These are phyloP conservation scores for Sylvilagus bachmani DNA, from an alignment of 2,113 vertebrate species.

Conservation along the genomic window DNA sequence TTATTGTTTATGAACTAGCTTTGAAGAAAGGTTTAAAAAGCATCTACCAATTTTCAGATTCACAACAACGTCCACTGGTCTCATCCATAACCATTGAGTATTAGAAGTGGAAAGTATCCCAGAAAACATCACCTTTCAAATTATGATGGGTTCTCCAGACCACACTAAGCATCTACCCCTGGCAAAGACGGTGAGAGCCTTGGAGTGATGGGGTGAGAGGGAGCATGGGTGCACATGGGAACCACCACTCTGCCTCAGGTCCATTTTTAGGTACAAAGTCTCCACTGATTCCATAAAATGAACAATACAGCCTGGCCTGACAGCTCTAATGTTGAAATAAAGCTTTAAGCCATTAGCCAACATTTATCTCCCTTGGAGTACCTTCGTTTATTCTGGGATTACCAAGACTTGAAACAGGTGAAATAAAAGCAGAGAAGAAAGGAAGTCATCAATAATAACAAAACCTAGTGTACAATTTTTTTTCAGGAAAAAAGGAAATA, in stretches of 20 bases:
- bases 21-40: slow-evolving; percentile 45
- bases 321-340: slow-evolving; percentile 23
- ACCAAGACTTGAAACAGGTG: slow-evolving; percentile 16
- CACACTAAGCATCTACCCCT: neutral
- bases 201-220: no score
- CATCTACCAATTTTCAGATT: neutral
- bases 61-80: neutral
- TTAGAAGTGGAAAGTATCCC: neutral
- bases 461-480: neutral
- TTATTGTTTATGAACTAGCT: neutral
- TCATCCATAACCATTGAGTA: neutral
- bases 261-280: neutral
- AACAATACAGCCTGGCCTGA: neutral
- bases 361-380: neutral
- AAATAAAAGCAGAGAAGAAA: neutral
- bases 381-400: neutral
- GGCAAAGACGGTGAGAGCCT: neutral
- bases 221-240: neutral
- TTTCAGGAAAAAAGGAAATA: slow-evolving; percentile 24
- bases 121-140: neutral
- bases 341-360: neutral
- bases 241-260: neutral
- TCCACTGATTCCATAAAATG: slow-evolving; percentile 1
- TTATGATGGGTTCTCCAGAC: neutral
- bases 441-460: neutral